Base-by-base conservation (phyloP, 2,797 vertebrate species). In the Girardinus metallicus region DNA sequence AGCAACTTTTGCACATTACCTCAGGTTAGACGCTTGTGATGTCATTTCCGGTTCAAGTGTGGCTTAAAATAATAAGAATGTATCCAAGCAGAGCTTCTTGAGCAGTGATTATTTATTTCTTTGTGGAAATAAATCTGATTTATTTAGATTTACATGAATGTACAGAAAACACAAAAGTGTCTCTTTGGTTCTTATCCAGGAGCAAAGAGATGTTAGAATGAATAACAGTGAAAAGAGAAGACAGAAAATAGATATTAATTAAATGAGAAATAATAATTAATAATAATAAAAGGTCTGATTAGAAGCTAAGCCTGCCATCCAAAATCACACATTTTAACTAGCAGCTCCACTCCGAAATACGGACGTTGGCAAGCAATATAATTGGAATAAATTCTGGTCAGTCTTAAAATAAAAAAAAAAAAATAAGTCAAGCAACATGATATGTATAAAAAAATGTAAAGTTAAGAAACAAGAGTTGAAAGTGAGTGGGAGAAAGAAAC, bases 251-350 rank as follows among this genome's bases (percentile, higher is more conserved):
- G 13, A 26, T 36, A 10, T 34, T 7, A 62, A 44, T 60, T 12
- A 12, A 62, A 76, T 12, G 11, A 51, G n/a, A 39, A 36, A 39
- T 34, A 26, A 39, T 66, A 49, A 49, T 21, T 44, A 11, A 49
- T 49, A 21, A 51, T 51, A 51, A 51, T 51, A 21, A 75, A 73
- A 66, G 81, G 74, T 80, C 80, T 77, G 55, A 78, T 83, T 84
- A 79, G 71, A 80, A 72, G 10, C 73, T 39, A 49, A 36, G 49
- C 13, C 13, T 77, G 47, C 49, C 36, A 23, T 71, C 81, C 75
- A 82, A 79, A 82, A 86, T 72, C 0, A 44, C 79, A 79, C 84
- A 68, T 86, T 88, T 88, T 88, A 86, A 88, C 84, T 84, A 87
- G 83, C 81, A 53, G 62, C 51, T 78, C 55, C 74, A 79, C 70